These are phyloP conservation scores for Axis porcinus DNA, from an alignment of 2,113 vertebrate species.

Conservation along the genomic window DNA sequence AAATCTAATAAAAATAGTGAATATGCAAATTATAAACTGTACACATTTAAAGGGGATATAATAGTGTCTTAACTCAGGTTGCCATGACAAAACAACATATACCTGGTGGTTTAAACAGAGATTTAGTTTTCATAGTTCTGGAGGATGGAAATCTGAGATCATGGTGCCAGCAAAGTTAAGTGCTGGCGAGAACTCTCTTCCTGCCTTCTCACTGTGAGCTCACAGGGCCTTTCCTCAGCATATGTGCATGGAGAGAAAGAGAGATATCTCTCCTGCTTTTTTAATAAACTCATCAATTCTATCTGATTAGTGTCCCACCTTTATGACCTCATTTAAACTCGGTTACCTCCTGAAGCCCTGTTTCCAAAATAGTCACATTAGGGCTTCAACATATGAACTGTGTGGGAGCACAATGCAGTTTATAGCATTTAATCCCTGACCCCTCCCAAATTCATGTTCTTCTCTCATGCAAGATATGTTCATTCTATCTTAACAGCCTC, in stretches of 20 bases:
- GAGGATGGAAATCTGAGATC: not conserved
- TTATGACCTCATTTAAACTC: not conserved
- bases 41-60: not conserved
- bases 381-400: not conserved
- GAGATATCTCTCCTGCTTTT: no score
- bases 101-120: not conserved
- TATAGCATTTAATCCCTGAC: not conserved
- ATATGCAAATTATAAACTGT: not conserved
- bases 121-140: not conserved
- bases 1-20: not conserved
- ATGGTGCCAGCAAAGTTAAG: not conserved
- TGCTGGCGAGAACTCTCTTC: not conserved
- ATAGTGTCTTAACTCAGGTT: not conserved
- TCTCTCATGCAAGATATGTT: not conserved
- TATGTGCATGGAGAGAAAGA: not conserved
- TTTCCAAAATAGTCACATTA: not conserved
- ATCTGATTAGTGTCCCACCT: not conserved
- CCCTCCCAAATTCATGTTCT: not conserved
- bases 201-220: not conserved
- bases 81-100: not conserved
- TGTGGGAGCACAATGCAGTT: no score
- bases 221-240: not conserved
- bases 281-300: not conserved
- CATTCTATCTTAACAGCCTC: not conserved
- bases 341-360: not conserved